Conservation (phyloP, 1,140 invertebrate species). For the Rhopalosiphum padi region DNA sequence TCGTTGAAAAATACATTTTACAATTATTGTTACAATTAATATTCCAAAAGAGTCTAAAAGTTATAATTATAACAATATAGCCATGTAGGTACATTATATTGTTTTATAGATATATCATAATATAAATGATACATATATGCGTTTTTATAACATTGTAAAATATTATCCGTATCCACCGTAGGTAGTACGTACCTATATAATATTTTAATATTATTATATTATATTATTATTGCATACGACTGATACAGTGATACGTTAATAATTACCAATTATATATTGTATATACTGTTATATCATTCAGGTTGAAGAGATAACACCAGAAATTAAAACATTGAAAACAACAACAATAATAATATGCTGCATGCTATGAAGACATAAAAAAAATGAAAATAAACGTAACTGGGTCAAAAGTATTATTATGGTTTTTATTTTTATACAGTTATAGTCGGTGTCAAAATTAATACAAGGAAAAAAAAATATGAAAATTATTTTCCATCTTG, state of each 20-base stretch:
- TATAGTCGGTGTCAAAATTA: neutral
- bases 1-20: neutral
- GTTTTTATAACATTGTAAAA: neutral
- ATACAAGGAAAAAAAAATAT: neutral
- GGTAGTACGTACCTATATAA: neutral
- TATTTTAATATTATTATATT: neutral
- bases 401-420: neutral
- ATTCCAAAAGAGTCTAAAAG: neutral
- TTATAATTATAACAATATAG: neutral
- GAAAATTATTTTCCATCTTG: neutral
- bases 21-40: neutral
- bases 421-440: neutral
- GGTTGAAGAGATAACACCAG: neutral
- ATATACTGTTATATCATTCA: neutral
- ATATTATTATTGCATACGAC: neutral
- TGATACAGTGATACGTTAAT: neutral
- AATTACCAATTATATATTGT: constrained; percentile 4
- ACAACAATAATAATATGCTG: neutral
- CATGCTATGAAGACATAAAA: neutral
- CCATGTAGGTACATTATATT: neutral
- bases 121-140: neutral
- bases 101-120: neutral
- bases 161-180: neutral
- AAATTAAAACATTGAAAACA: neutral
- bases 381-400: neutral